phyloP scores from a whole-genome alignment of 2,797 vertebrate species.

The Onychomys leucogaster region DNA sequence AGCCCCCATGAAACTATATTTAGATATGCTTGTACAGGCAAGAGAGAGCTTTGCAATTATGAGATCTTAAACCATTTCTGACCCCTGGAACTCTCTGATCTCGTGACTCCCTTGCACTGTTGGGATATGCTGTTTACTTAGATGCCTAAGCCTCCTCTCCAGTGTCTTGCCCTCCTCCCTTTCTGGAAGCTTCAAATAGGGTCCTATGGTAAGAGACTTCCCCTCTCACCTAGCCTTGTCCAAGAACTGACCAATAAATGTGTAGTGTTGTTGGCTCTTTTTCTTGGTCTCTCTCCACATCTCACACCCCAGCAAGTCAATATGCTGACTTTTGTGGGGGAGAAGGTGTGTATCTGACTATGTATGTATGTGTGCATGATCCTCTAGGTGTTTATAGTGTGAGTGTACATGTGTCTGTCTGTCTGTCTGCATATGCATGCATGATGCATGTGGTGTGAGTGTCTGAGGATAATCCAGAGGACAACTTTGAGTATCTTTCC shows the following conservation, averaged over 20 bases:
- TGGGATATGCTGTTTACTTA: not conserved
- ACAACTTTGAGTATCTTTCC: not conserved
- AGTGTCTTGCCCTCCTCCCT: not conserved
- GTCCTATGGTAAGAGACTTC: not conserved
- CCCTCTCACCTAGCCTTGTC: not conserved
- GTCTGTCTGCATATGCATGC: not conserved
- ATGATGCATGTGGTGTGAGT: not conserved
- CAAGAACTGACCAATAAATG: not conserved
- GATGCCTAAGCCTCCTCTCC: not conserved
- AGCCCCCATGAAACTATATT: not conserved
- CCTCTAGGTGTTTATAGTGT: not conserved
- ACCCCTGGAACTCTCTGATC: not conserved
- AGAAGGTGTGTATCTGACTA: not conserved
- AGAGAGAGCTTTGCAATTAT: not conserved
- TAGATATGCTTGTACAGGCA: not conserved
- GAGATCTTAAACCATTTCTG: not conserved
- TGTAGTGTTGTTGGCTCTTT: not conserved
- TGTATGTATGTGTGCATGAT: not conserved
- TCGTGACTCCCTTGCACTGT: not conserved
- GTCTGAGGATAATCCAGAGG: not conserved
- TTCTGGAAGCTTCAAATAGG: not conserved
- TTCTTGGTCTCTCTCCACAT: not conserved
- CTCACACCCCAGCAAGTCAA: not conserved
- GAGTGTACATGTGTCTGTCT: not conserved
- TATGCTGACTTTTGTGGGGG: not conserved